These are phyloP conservation scores for Toxotes jaculatrix DNA, from an alignment of 2,113 vertebrate genomes.

Conservation along the genomic window DNA sequence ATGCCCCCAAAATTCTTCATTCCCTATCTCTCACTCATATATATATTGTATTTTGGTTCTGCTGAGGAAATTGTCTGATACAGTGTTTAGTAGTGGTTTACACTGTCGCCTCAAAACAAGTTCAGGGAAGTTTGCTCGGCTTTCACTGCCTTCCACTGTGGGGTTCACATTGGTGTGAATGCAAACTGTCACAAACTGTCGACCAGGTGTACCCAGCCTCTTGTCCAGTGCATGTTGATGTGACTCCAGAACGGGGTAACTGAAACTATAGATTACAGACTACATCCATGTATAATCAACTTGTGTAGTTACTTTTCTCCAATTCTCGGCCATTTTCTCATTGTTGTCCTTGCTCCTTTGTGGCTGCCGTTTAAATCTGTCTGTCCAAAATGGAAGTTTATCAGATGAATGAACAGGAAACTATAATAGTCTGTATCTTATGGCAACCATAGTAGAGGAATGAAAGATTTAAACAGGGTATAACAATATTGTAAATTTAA, in stretches of 20 bases:
- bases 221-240: conserved; percentile 13
- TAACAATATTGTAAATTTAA: background rate
- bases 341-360: background rate
- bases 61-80: background rate
- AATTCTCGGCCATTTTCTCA: background rate
- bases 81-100: background rate
- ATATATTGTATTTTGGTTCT: background rate
- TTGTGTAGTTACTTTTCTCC: background rate
- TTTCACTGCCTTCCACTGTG: background rate
- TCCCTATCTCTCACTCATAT: background rate
- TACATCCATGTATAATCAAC: background rate
- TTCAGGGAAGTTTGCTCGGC: background rate
- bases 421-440: background rate
- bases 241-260: background rate
- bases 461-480: conserved; percentile 3
- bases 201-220: background rate
- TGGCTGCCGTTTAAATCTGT: conserved; percentile 16
- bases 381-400: background rate
- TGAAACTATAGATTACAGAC: background rate
- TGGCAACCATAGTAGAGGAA: background rate
- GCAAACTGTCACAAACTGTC: background rate
- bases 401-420: background rate
- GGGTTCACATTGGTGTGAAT: background rate
- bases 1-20: background rate
- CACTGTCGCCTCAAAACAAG: background rate